phyloP scores from a whole-genome alignment of 1,140 invertebrate species.

The Eurosta solidaginis region DNA sequence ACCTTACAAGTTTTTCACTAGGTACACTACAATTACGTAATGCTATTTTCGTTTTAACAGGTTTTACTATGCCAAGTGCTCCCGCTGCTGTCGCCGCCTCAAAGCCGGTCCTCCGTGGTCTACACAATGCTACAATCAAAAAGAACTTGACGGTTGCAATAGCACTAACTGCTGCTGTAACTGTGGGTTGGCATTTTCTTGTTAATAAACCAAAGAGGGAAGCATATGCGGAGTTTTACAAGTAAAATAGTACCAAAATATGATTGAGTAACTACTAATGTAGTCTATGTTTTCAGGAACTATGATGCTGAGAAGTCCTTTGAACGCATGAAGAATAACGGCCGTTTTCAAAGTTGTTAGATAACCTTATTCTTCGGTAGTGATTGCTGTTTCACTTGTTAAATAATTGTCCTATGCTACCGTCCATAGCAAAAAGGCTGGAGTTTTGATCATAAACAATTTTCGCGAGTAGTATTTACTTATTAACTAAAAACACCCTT shows the following conservation, averaged over 20 bases:
- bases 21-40: conserved; percentile 4
- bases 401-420: too few species aligned
- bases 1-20: too few species aligned
- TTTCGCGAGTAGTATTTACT: too few species aligned
- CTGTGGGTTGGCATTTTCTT: conserved; percentile 48
- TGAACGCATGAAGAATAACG: conserved; percentile 63
- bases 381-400: too few species aligned
- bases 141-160: conserved; percentile 56
- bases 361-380: too few species aligned
- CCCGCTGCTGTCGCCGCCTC: conserved; percentile 46
- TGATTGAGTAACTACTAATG: background rate
- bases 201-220: conserved; percentile 62
- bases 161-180: conserved; percentile 48
- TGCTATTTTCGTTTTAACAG: background rate
- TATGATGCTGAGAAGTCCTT: conserved; percentile 65
- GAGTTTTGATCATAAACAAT: too few species aligned
- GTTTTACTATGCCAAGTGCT: conserved; percentile 45
- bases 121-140: conserved; percentile 57
- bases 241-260: conserved; percentile 49
- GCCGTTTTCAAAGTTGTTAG: conserved; percentile 61
- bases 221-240: conserved; percentile 65
- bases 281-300: conserved; percentile 57
- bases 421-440: too few species aligned
- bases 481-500: too few species aligned
- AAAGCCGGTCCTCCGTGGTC: conserved; percentile 54